These are phyloP conservation scores for Geotria australis DNA, from an alignment of 2,797 vertebrate species.

Conservation along the genomic window DNA sequence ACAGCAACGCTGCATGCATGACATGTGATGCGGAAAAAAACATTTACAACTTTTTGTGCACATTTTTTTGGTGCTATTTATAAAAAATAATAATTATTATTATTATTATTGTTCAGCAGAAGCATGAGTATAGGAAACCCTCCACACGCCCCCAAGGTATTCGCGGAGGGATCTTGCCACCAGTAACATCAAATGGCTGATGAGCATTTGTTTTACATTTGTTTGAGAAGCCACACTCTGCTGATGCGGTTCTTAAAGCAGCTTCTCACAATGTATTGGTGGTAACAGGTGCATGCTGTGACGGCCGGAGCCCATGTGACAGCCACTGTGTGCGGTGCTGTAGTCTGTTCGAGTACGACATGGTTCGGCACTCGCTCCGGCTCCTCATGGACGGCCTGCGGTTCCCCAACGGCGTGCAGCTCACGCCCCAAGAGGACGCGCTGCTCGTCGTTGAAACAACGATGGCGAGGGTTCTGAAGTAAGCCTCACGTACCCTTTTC, in stretches of 20 bases:
- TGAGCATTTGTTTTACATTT: too few relatives aligned
- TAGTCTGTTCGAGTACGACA: slow-evolving; percentile 62
- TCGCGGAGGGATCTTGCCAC: too few relatives aligned
- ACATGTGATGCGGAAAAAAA: too few relatives aligned
- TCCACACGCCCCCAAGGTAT: too few relatives aligned
- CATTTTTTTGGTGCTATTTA: too few relatives aligned
- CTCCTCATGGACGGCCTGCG: slow-evolving; percentile 58
- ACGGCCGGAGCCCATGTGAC: neutral
- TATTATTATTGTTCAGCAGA: too few relatives aligned
- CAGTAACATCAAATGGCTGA: neutral
- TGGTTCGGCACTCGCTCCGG: slow-evolving; percentile 30
- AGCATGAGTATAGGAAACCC: too few relatives aligned
- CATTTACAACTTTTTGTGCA: too few relatives aligned
- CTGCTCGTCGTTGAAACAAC: slow-evolving; percentile 59
- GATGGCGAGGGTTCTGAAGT: slow-evolving; percentile 76
- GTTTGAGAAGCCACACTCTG: neutral
- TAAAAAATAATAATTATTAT: too few relatives aligned
- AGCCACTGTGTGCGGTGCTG: neutral
- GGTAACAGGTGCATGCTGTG: too few relatives aligned
- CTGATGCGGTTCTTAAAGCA: neutral
- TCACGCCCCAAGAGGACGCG: slow-evolving; percentile 61
- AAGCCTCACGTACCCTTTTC: neutral
- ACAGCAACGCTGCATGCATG: too few relatives aligned
- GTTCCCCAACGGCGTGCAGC: slow-evolving; percentile 68
- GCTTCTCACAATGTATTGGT: neutral